A percentile compares a stretch with the other conserved stretches of the same genome.
Conservation (phyloP, 2,888 invertebrate species). For the Hemicrepidius hirtus region DNA sequence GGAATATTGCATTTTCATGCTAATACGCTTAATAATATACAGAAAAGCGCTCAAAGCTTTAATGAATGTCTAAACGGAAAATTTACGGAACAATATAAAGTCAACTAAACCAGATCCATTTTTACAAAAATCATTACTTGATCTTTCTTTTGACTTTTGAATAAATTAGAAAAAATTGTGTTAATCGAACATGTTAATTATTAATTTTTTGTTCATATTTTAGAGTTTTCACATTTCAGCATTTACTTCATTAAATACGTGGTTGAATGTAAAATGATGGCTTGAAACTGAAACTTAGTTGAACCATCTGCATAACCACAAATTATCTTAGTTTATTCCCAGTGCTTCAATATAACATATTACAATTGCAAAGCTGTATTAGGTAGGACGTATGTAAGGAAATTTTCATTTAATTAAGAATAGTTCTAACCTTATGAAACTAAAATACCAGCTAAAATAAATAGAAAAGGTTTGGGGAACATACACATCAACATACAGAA, state of each 20-base stretch:
- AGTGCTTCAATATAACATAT: neutral
- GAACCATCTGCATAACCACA: conserved; percentile 19
- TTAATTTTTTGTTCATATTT: neutral
- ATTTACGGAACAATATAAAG: too few relatives aligned
- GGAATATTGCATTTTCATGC: conserved; percentile 18
- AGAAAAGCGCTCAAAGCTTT: conserved; percentile 1
- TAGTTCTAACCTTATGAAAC: too few relatives aligned
- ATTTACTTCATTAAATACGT: neutral
- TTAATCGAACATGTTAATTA: too few relatives aligned
- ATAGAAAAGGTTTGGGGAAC: too few relatives aligned
- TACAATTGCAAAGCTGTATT: conserved; percentile 20
- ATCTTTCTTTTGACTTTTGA: too few relatives aligned
- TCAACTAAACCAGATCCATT: too few relatives aligned
- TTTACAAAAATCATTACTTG: too few relatives aligned
- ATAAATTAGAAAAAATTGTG: too few relatives aligned
- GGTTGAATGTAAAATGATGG: neutral
- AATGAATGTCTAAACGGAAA: neutral
- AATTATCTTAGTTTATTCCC: neutral
- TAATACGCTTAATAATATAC: conserved; percentile 1
- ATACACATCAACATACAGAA: too few relatives aligned
- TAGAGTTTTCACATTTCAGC: conserved; percentile 5
- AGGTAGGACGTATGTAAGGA: neutral
- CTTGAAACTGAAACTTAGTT: conserved; percentile 14
- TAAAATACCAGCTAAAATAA: too few relatives aligned
- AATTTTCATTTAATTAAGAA: too few relatives aligned